phyloP scores from a whole-genome alignment of 2,888 invertebrate species.

The Agrotis ipsilon region DNA sequence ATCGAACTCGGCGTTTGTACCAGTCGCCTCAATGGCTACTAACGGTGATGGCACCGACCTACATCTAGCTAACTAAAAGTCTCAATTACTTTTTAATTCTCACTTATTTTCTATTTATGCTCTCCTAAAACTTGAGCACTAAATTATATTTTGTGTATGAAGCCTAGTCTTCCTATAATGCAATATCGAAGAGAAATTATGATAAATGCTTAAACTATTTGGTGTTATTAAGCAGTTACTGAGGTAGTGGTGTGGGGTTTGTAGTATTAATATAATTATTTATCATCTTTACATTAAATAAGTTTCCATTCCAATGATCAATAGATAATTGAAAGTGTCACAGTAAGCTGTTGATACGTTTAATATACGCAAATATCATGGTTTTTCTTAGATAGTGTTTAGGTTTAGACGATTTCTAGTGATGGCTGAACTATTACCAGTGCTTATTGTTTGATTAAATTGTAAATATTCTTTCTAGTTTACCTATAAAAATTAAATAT shows the following conservation, averaged over 20 bases:
- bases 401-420: conserved; percentile 63
- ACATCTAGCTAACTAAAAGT: conserved; percentile 70
- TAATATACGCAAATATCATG: conserved; percentile 49
- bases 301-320: conserved; percentile 18
- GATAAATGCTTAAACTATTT: conserved; percentile 53
- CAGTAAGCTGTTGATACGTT: conserved; percentile 14
- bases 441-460: conserved; percentile 57
- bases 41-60: conserved; percentile 81
- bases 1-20: conserved; percentile 67
- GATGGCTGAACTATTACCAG: conserved; percentile 58
- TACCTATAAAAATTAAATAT: conserved; percentile 54
- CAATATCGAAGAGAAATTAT: conserved; percentile 66
- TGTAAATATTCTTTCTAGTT: conserved; percentile 63
- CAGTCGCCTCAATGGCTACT: conserved; percentile 67
- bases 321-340: conserved; percentile 23
- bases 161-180: conserved; percentile 67
- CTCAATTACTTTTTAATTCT: conserved; percentile 56
- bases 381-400: conserved; percentile 64
- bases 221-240: conserved; percentile 24
- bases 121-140: conserved; percentile 59
- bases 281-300: conserved; percentile 21
- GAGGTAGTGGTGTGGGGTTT: conserved; percentile 21
- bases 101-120: conserved; percentile 59
- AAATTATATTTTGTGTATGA: conserved; percentile 60
- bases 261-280: conserved; percentile 23